These are phyloP conservation scores for Caranx melampygus DNA, from an alignment of 2,113 vertebrate species.

Conservation along the genomic window DNA sequence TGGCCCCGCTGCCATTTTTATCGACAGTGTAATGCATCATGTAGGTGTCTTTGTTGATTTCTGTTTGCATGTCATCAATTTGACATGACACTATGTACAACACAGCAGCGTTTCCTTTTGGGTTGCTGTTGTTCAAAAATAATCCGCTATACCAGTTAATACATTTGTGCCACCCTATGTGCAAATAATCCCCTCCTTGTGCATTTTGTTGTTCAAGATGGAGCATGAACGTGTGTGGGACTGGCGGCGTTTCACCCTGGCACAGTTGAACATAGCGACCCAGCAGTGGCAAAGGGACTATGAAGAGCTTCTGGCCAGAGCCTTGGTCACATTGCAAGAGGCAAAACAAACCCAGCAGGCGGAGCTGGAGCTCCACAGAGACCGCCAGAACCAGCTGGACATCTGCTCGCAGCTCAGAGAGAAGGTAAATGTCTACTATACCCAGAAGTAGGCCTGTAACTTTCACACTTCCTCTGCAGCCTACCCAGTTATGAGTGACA, in stretches of 20 bases:
- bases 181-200: not conserved
- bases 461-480: not conserved
- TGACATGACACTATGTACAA: conserved; percentile 21
- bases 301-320: conserved; percentile 84
- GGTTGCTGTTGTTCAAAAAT: not conserved
- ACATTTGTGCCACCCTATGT: not conserved
- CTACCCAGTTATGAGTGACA: conserved; percentile 14
- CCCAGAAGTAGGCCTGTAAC: conserved; percentile 6
- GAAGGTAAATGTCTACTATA: conserved; percentile 84
- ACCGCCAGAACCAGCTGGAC: conserved; percentile 87
- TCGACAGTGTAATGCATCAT: conserved; percentile 32
- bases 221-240: conserved; percentile 85
- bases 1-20: conserved; percentile 49
- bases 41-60: conserved; percentile 25
- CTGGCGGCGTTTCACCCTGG: conserved; percentile 78
- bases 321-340: conserved; percentile 82
- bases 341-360: conserved; percentile 84
- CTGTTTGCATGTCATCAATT: conserved; percentile 38
- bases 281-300: conserved; percentile 82
- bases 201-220: conserved; percentile 78
- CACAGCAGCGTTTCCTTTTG: not conserved
- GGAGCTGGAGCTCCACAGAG: conserved; percentile 79
- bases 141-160: not conserved
- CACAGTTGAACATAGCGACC: conserved; percentile 80
- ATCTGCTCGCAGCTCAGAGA: conserved; percentile 88